Base-by-base conservation (phyloP, 92 coral and sea anemone species). In the Palythoa heliodiscus region DNA sequence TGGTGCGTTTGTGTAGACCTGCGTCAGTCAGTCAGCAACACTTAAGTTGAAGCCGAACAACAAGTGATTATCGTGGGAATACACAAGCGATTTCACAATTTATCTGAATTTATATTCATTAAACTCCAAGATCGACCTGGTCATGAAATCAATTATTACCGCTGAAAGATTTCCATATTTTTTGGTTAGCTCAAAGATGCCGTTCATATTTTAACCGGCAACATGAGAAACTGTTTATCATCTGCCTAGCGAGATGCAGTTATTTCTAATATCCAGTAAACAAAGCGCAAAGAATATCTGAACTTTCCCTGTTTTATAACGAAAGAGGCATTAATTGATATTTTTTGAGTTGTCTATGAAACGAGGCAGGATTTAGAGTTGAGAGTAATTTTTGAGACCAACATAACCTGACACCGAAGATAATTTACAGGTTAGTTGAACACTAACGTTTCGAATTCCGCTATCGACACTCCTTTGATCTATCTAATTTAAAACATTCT, bases 151-250 rank as follows among this genome's bases (percentile, higher is more conserved):
- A 80, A 80, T 80, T 80, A 78, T 52, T 60, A 66, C 64, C 70
- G 84, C 63, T 80, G 84, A 80, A 64, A 80, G 84, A 80, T 80
- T 80, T 43, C 84, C 48, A 2, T 67, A 79, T 80, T 63, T 80
- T 80, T 66, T 5, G 17, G 61, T 48, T 66, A 52, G 16, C 50
- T n/a, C n/a, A 35, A 66, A 48, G 60, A 80, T 80, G 73, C 84
- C 84, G 57, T 68, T 80, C 84, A 80, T 80, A 80, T 47, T 66
- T 80, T 7, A 80, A 22, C 63, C 17, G 12, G 63, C 84, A 66
- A 80, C 22, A 66, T 6, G 84, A 47, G 84, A 80, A 80, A 66
- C 72, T 80, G 70, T 63, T 80, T 80, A 66, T 80, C 84, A 80
- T 80, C 84, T 80, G 84, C 57, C 64, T 16, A 7, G 58, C 22